Evolutionary conservation across 2,888 invertebrate genomes (phyloP), one percentile per base, ranked within the genome.

Genomic region (Acholoe squamosa): DNA sequence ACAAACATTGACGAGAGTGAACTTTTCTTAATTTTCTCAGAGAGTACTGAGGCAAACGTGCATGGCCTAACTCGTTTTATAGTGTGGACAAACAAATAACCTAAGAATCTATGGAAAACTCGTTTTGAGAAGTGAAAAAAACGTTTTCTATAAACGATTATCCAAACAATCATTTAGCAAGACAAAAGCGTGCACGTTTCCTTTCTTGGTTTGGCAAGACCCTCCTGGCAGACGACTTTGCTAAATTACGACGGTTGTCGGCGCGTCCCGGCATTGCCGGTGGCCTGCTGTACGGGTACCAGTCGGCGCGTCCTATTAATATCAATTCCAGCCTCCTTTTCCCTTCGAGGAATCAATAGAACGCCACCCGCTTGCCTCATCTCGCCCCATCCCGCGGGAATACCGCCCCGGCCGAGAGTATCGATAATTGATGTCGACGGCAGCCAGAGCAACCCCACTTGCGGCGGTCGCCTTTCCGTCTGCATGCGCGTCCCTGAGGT

Each of bases 371-470:
- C 54, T 25, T 10, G 43, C 43, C 52, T 52, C 86, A 86, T 56
- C 56, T 56, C 86, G 52, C 86, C 52, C 28, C 16, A 22, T 56
- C 86, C 86, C 86, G 19, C 54, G 56, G 54, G 86, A 56, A 7
- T n/a, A 28, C 16, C 56, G 14, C 22, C 86, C 86, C 56, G 3
- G 19, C 28, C 52, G 25, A 19, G 28, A 52, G 31, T 86, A 86
- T 86, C 86, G 86, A 56, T 86, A 86, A 86, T 86, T 86, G 86
- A 86, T 86, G 86, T 86, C 56, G 80, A 80, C 80, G 80, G 71
- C 51, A 1, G 84, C 28, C 54, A 54, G 22, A 10, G 31, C 56
- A 12, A 22, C 80, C 7, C 43, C 80, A 43, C 76, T 76, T 76
- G 43, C 80, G 80, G 80, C 86, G 86, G 28, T 86, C 22, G 54